Base-by-base conservation (phyloP, 64 coral and sea anemone genomes). In the Astreopora myriophthalma region DNA sequence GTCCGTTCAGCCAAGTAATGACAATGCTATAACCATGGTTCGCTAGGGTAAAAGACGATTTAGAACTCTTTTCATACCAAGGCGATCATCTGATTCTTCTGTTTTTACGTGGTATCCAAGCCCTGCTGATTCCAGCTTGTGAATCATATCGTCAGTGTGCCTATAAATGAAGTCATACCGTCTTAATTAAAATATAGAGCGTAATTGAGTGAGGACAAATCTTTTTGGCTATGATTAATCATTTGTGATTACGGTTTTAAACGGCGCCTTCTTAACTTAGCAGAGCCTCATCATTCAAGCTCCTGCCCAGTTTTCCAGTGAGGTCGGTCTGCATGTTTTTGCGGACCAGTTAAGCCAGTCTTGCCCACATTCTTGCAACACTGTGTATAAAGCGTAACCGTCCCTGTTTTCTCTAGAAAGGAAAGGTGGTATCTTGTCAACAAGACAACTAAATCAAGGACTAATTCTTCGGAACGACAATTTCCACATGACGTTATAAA, bases 91-190 rank as follows among this genome's bases (percentile, higher is more conserved):
- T 24, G 96, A 89, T 70, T 98, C 90, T 14, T 94, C 77, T 23
- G 92, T 51, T 65, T 77, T 92, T 16, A 98, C 96, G 23, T 85
- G 92, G 80, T 98, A 98, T 11, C 96, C 96, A 36, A 98, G 85
- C 7, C 96, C 96, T 25, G 96, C 96, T 25, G 92, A 98, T 51
- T 98, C 96, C 13, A 98, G 63, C 46, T 89, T 98, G 44, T 92
- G 57, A 10, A 98, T 98, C 96, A 98, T 98, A 46, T 98, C 76
- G 23, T 98, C 85, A 0, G 96, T 98, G 62, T 98, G 96, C 73
- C 96, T 98, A 52, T 8, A 89, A 32, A 1, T 61, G 2, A 81
- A n/a, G 6, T 34, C 19, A 19, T 51, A 3, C 10, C 1, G 12
- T 6, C 0, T 27, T 40, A 25, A 20, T 55, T 12, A 0, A 12